These are phyloP conservation scores for Aromia moschata DNA, from an alignment of 2,888 invertebrate genomes.

Conservation along the genomic window DNA sequence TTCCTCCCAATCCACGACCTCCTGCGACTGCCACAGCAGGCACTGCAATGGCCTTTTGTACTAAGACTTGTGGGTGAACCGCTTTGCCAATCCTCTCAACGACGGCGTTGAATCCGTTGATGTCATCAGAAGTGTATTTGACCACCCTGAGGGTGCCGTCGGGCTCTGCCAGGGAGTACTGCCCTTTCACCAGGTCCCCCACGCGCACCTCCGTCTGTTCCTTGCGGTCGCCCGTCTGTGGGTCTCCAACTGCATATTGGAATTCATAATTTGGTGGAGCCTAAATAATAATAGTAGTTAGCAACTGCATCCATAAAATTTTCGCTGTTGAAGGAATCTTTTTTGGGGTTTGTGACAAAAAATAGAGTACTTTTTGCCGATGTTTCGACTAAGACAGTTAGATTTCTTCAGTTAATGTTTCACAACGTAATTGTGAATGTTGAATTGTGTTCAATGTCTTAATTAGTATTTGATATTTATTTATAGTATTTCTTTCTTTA, in stretches of 20 bases:
- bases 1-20: background rate
- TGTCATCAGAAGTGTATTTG: slow-evolving; percentile 65
- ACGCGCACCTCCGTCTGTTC: slow-evolving; percentile 42
- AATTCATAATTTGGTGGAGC: slow-evolving; percentile 46
- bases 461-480: no score
- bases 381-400: no score
- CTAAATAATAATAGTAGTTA: slow-evolving; percentile 30
- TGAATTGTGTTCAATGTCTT: no score
- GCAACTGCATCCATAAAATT: no score
- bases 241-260: slow-evolving; percentile 45
- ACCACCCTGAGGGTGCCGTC: slow-evolving; percentile 67
- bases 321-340: no score
- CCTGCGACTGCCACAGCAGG: slow-evolving; percentile 17
- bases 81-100: slow-evolving; percentile 59
- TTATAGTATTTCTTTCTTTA: no score
- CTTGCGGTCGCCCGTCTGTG: slow-evolving; percentile 45
- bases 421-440: no score
- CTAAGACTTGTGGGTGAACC: slow-evolving; percentile 24
- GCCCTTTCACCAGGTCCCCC: slow-evolving; percentile 48
- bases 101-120: slow-evolving; percentile 57
- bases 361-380: no score
- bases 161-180: slow-evolving; percentile 65
- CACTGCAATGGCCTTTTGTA: slow-evolving; percentile 50
- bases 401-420: no score
- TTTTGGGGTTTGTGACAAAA: no score